phyloP scores from a whole-genome alignment of 2,797 vertebrate genomes.

The Protonibea diacanthus region DNA sequence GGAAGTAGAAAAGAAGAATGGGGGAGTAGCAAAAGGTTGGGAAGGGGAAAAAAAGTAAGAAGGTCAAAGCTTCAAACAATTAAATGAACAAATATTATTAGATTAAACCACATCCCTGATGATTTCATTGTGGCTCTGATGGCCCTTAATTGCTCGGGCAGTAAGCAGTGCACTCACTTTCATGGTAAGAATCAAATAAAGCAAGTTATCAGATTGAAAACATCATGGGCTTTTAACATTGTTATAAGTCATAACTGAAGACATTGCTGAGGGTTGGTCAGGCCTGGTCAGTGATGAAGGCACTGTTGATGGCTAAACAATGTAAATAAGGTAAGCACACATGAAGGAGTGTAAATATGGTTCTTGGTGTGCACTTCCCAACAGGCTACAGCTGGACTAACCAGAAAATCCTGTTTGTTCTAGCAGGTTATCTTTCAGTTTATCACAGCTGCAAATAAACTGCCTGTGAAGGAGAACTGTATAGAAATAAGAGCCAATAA shows the following conservation, averaged over 20 bases:
- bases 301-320: conserved; percentile 23
- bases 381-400: too few relatives aligned
- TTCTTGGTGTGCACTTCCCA: too few relatives aligned
- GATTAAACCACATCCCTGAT: conserved; percentile 1
- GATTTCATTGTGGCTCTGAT: not conserved
- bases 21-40: not conserved
- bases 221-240: conserved; percentile 15
- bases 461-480: not conserved
- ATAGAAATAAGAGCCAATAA: not conserved
- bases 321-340: not conserved
- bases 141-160: not conserved
- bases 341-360: not conserved
- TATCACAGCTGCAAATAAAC: not conserved
- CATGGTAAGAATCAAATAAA: conserved; percentile 10
- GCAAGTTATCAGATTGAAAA: not conserved
- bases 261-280: not conserved
- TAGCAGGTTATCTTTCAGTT: not conserved
- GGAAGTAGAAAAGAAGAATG: not conserved
- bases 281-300: not conserved
- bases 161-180: not conserved
- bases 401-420: not conserved
- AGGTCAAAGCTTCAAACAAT: not conserved
- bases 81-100: conserved; percentile 10
- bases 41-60: not conserved
- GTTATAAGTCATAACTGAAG: conserved; percentile 16